Evolutionary conservation across 2,113 vertebrate genomes (phyloP), one percentile per base, ranked within the genome.

Genomic region (Pomatorhinus ruficollis): DNA sequence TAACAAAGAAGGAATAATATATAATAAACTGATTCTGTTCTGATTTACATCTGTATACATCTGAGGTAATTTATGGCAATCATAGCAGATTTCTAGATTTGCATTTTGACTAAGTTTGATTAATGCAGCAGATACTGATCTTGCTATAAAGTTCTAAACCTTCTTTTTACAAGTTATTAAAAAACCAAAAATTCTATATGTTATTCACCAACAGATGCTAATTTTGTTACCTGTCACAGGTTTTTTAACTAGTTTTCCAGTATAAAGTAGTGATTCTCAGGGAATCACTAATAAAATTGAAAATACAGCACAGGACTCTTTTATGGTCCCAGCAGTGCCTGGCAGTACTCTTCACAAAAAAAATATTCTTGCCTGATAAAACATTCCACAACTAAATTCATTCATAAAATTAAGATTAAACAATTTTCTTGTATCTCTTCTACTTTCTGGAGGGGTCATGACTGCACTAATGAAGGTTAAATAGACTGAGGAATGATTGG

Each of bases 341-440:
- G 74, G 56, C 27, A 78, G 22, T 52, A 68, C 35, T 77, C 52
- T 70, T 93, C 71, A 47, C 42, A 83, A 40, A 40, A 63, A 63
- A 94, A 17, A 5, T 60, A 11, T 70, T 93, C 66, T 83, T 72
- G 66, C 52, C 59, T 88, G 47, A 63, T 54, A 59, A 56, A 83
- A 87, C 40, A 79, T 68, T 87, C 21, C 28, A 71, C 49, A 68
- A 71, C 40, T 63, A 89, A 66, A 95, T 85, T 95, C 4, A 80
- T 94, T 95, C 83, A 91, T 90, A 90, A 97, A 96, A 95, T 94
- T 45, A 83, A 91, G 50, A 94, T 75, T 39, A 92, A 89, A 52
- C 44, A 44, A 85, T 65, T 39, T 80, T 63, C 44, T 87, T 95
- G 7, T 50, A 68, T 78, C 37, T 78, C 64, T 40, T 87, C 64